phyloP scores from a whole-genome alignment of 2,113 vertebrate genomes.

The Burhinus bistriatus region DNA sequence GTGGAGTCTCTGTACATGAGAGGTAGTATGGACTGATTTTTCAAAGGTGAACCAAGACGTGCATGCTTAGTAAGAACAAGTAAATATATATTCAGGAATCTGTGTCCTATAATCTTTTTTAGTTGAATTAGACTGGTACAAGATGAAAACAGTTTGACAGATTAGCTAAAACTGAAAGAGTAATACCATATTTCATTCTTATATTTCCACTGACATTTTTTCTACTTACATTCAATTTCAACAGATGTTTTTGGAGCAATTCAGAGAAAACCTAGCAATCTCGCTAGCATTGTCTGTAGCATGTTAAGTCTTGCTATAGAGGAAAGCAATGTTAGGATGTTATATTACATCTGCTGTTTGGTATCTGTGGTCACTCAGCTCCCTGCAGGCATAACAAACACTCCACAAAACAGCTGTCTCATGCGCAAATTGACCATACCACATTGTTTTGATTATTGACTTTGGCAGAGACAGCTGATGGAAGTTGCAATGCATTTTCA shows the following conservation, averaged over 20 bases:
- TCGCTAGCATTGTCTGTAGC: not conserved
- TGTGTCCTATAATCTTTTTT: not conserved
- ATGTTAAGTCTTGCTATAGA: not conserved
- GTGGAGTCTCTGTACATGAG: accelerated
- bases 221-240: not conserved
- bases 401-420: slow-evolving; percentile 23
- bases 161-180: not conserved
- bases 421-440: not conserved
- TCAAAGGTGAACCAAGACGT: not conserved
- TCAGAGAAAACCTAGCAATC: not conserved
- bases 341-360: not conserved
- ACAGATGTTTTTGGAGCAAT: not conserved
- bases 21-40: not conserved
- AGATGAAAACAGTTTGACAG: not conserved
- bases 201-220: not conserved
- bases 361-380: slow-evolving; percentile 24
- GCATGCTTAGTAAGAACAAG: not conserved
- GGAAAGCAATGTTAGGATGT: not conserved
- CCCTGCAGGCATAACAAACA: slow-evolving; percentile 5
- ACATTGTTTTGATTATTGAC: slow-evolving; percentile 11
- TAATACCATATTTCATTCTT: not conserved
- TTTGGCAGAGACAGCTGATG: slow-evolving; percentile 17
- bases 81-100: not conserved
- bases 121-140: not conserved
- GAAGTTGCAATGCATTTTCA: not conserved